Evolutionary conservation across 2,113 vertebrate genomes (phyloP).

Genomic region (Benitochromis conjunctus): DNA sequence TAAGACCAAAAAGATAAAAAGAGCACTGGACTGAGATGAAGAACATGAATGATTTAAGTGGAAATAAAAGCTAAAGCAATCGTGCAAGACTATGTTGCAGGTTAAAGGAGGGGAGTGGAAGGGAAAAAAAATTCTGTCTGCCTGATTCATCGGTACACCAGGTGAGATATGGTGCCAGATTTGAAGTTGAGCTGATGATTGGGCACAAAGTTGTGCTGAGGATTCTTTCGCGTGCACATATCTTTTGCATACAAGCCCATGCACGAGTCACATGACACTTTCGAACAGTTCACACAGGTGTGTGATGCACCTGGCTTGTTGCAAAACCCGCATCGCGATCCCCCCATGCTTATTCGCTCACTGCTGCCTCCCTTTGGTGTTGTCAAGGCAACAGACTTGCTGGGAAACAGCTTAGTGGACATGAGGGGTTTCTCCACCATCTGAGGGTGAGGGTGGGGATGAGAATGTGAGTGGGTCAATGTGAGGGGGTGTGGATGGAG

Average conservation of each 20-base stretch:
- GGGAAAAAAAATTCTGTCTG: background rate
- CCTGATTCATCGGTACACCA: slow-evolving; percentile 86
- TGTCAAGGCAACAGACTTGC: slow-evolving; percentile 68
- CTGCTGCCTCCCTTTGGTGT: slow-evolving; percentile 49
- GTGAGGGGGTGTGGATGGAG: slow-evolving; percentile 65
- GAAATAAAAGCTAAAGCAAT: slow-evolving; percentile 39
- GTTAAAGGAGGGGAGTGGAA: background rate
- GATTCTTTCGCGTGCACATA: slow-evolving; percentile 88
- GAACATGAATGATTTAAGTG: slow-evolving; percentile 2
- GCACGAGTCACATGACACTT: slow-evolving; percentile 93
- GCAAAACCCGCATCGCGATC: slow-evolving; percentile 90
- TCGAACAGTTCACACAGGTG: slow-evolving; percentile 96
- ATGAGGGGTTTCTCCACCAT: slow-evolving; percentile 82
- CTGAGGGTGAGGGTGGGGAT: slow-evolving; percentile 80
- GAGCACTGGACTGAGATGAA: slow-evolving; percentile 9
- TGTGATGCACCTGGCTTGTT: slow-evolving; percentile 88
- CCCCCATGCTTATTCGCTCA: slow-evolving; percentile 59
- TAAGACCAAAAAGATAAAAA: background rate
- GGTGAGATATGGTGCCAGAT: slow-evolving; percentile 86
- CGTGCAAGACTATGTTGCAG: slow-evolving; percentile 33
- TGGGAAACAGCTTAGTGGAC: slow-evolving; percentile 71
- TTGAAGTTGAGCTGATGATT: slow-evolving; percentile 95
- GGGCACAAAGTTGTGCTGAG: slow-evolving; percentile 90
- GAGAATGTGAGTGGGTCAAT: slow-evolving; percentile 70
- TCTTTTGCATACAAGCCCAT: slow-evolving; percentile 88